phyloP scores from a whole-genome alignment of 2,113 vertebrate genomes.

The Thymallus thymallus region DNA sequence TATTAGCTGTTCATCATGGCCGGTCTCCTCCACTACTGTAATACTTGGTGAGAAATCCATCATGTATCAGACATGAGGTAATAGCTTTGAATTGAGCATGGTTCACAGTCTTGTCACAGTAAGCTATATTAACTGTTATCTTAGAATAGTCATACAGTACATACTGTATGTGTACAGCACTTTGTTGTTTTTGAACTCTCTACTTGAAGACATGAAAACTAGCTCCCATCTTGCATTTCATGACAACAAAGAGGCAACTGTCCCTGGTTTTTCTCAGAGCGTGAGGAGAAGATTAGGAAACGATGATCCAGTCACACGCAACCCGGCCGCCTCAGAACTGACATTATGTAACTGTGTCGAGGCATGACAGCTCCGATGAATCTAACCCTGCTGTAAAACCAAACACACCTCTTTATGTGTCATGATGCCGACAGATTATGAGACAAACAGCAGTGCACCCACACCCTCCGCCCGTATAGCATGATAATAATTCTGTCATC shows the following conservation, averaged over 20 bases:
- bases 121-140: too few species aligned
- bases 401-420: background rate
- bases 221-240: background rate
- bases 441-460: too few species aligned
- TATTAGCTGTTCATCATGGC: too few species aligned
- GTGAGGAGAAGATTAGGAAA: background rate
- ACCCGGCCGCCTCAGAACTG: constrained; percentile 4
- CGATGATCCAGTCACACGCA: constrained; percentile 20
- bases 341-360: constrained; percentile 20
- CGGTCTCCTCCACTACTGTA: too few species aligned
- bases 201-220: background rate
- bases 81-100: too few species aligned
- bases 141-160: too few species aligned
- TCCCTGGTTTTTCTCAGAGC: background rate
- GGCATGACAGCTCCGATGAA: constrained; percentile 25
- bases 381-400: background rate
- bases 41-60: too few species aligned
- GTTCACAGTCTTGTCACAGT: too few species aligned
- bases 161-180: background rate
- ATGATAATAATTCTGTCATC: too few species aligned
- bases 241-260: background rate
- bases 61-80: too few species aligned
- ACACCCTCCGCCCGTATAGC: too few species aligned
- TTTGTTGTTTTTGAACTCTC: background rate
- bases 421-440: background rate